A percentile compares a stretch with the other conserved stretches of the same genome.
Conservation (phyloP, 2,797 vertebrate genomes). For the Arrhamphus sclerolepis region DNA sequence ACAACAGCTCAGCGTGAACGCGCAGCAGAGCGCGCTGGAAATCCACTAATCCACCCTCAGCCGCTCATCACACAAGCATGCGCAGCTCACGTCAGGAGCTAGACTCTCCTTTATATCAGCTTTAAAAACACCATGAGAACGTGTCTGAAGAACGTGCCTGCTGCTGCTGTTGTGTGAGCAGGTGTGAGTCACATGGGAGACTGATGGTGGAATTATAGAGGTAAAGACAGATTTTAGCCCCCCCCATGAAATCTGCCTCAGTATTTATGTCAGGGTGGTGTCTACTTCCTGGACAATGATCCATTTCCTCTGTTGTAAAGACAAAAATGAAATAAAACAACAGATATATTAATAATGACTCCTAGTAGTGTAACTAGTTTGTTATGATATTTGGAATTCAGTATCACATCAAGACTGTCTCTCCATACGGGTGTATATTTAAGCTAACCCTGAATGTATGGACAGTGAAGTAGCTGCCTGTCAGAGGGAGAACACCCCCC, state of each 20-base stretch:
- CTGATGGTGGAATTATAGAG: background rate
- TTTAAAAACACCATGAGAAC: background rate
- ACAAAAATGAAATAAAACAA: too few relatives aligned
- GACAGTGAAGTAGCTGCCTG: too few relatives aligned
- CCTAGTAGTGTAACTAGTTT: too few relatives aligned
- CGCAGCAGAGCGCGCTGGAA: slow-evolving; percentile 55
- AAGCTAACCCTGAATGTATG: too few relatives aligned
- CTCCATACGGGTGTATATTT: too few relatives aligned
- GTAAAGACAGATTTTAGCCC: background rate
- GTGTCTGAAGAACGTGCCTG: background rate
- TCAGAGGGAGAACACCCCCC: too few relatives aligned
- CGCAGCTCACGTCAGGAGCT: slow-evolving; percentile 16
- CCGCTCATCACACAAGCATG: slow-evolving; percentile 42
- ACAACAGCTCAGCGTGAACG: slow-evolving; percentile 61
- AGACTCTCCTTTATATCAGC: background rate
- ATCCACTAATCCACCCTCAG: slow-evolving; percentile 84
- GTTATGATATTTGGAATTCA: too few relatives aligned
- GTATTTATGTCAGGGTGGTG: background rate
- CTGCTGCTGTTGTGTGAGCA: too few relatives aligned
- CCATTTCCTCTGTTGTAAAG: too few relatives aligned
- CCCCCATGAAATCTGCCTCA: background rate
- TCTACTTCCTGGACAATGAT: background rate
- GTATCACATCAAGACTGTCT: too few relatives aligned
- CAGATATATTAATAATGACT: too few relatives aligned
- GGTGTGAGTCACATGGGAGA: background rate